phyloP scores from a whole-genome alignment of 1,140 invertebrate genomes.

The Choristoneura fumiferana region DNA sequence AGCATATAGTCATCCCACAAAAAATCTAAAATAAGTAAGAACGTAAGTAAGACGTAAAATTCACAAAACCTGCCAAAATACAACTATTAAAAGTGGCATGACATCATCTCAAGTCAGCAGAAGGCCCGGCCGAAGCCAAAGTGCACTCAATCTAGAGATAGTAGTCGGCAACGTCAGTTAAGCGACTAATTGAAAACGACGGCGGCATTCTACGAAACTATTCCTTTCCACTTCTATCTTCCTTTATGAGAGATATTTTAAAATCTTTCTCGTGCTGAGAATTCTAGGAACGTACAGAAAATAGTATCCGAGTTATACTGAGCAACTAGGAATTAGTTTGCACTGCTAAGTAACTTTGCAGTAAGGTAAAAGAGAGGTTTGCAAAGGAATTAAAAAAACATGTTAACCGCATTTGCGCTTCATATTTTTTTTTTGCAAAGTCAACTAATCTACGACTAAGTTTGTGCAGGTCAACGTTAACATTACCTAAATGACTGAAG shows the following conservation, averaged over 20 bases:
- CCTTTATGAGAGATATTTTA: conserved; percentile 18
- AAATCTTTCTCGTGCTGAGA: conserved; percentile 13
- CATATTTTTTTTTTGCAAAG: too few species aligned
- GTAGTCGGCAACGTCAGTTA: conserved; percentile 16
- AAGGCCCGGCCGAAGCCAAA: neutral
- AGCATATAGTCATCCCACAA: too few species aligned
- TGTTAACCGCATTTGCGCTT: too few species aligned
- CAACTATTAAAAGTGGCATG: neutral
- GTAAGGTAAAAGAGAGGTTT: conserved; percentile 12
- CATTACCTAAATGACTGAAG: too few species aligned
- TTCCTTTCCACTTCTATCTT: conserved; percentile 16
- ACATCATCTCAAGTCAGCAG: neutral
- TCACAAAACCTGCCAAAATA: too few species aligned
- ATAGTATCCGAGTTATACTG: conserved; percentile 8
- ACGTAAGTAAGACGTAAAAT: too few species aligned
- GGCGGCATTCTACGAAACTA: conserved; percentile 16
- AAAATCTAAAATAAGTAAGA: too few species aligned
- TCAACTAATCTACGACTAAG: too few species aligned
- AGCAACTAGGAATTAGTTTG: conserved; percentile 10
- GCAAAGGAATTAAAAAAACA: neutral
- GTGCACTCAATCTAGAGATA: conserved; percentile 8
- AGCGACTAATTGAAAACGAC: conserved; percentile 18
- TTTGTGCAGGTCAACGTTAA: too few species aligned
- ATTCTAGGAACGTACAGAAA: conserved; percentile 6
- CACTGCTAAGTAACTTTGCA: neutral